Percentiles rank a stretch among this genome's conserved stretches.
These are phyloP conservation scores for Aleiodes alternator DNA, from an alignment of 2,888 invertebrate genomes.

Conservation along the genomic window DNA sequence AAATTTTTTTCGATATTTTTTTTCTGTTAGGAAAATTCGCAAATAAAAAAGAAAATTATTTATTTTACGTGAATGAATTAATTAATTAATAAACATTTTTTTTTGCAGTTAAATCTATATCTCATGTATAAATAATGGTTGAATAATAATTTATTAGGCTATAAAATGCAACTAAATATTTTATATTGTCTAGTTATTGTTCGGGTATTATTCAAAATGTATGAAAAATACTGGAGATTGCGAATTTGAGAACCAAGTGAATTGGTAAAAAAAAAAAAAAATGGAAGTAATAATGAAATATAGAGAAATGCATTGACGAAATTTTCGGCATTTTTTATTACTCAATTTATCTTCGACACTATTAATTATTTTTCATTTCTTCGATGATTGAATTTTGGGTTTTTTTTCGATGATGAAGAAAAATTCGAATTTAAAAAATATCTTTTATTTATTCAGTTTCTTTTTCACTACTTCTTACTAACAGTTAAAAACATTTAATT, in stretches of 20 bases:
- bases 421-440: neutral
- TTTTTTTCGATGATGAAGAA: too few relatives aligned
- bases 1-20: too few relatives aligned
- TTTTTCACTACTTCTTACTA: neutral
- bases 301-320: conserved; percentile 16
- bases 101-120: neutral
- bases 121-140: conserved; percentile 25
- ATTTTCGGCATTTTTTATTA: neutral
- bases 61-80: neutral
- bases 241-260: neutral
- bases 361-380: too few relatives aligned
- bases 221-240: conserved; percentile 17
- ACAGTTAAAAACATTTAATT: too few relatives aligned
- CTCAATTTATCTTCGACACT: too few relatives aligned
- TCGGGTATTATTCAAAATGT: conserved; percentile 48
- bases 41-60: neutral
- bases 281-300: conserved; percentile 8
- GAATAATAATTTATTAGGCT: conserved; percentile 21
- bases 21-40: too few relatives aligned
- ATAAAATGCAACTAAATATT: conserved; percentile 53
- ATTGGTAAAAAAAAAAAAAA: neutral
- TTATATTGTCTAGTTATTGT: conserved; percentile 62
- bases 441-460: neutral
- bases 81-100: too few relatives aligned
- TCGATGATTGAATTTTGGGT: too few relatives aligned